Conservation (phyloP, 1,140 invertebrate species). For the Drosophila ohnishii region DNA sequence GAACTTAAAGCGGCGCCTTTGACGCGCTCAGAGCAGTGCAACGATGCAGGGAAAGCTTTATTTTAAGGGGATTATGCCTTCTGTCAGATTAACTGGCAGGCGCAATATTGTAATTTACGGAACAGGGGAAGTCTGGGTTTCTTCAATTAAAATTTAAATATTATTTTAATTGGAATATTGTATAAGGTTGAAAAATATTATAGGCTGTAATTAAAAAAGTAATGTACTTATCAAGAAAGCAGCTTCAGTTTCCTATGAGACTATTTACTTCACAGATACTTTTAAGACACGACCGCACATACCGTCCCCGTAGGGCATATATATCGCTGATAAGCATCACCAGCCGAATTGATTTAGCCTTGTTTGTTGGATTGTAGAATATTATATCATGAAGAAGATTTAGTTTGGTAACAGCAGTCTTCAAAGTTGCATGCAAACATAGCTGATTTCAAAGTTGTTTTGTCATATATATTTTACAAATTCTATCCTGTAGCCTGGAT, state of each 20-base stretch:
- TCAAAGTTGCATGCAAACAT: no score
- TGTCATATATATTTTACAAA: no score
- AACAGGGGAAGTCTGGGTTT: constrained; percentile 27
- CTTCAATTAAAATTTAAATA: constrained; percentile 17
- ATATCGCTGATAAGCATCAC: not conserved
- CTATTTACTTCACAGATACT: not conserved
- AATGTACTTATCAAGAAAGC: not conserved
- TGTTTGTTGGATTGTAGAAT: no score
- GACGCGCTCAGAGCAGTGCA: constrained; percentile 3
- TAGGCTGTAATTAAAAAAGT: not conserved
- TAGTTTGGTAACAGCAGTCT: no score
- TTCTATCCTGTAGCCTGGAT: no score
- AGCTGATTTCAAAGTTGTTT: no score
- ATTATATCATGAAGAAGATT: no score
- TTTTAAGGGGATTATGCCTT: constrained; percentile 34
- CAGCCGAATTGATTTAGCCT: not conserved
- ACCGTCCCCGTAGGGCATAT: not conserved
- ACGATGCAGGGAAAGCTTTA: constrained; percentile 37
- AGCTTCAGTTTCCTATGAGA: not conserved
- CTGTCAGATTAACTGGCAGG: constrained; percentile 18
- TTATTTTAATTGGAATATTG: constrained; percentile 20
- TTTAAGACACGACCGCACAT: not conserved
- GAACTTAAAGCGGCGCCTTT: constrained; percentile 44
- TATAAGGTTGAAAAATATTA: constrained; percentile 1
- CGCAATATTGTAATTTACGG: constrained; percentile 23